These are phyloP conservation scores for Periophthalmus modestus DNA, from an alignment of 2,113 vertebrate genomes.

Conservation along the genomic window DNA sequence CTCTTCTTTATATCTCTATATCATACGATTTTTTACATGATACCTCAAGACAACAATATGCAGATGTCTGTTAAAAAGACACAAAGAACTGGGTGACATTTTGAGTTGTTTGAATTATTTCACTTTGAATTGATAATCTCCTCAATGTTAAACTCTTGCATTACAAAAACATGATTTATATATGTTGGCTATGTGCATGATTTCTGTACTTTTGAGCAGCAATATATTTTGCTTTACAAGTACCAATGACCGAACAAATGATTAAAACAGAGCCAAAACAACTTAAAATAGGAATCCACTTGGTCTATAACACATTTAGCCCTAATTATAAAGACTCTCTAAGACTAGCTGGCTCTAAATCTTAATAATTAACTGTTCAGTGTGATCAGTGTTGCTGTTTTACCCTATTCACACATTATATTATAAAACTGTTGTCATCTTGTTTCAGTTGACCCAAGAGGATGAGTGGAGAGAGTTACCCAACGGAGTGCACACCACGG, in stretches of 20 bases:
- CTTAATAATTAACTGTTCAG: neutral
- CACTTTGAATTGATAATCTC: neutral
- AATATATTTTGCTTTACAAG: neutral
- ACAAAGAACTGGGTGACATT: too few species aligned
- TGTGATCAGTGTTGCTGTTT: neutral
- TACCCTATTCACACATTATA: neutral
- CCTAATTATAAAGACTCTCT: too few species aligned
- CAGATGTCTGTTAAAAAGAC: neutral
- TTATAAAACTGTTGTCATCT: slow-evolving; percentile 10
- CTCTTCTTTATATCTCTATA: slow-evolving; percentile 21
- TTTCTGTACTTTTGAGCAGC: neutral
- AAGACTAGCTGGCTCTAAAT: too few species aligned
- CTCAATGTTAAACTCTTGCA: neutral
- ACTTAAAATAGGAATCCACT: neutral
- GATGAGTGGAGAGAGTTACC: slow-evolving; percentile 70
- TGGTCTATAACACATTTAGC: neutral
- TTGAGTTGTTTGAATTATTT: neutral
- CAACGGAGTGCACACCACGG: slow-evolving; percentile 70
- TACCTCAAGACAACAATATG: neutral
- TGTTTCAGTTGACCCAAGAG: slow-evolving; percentile 72
- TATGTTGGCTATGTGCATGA: too few species aligned
- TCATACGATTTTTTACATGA: neutral
- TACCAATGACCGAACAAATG: neutral
- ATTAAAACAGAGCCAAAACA: neutral
- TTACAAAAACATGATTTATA: neutral